Evolutionary conservation across 2,113 vertebrate genomes (phyloP), one percentile per base, ranked within the genome.

Genomic region (Periophthalmodon schlosseri): DNA sequence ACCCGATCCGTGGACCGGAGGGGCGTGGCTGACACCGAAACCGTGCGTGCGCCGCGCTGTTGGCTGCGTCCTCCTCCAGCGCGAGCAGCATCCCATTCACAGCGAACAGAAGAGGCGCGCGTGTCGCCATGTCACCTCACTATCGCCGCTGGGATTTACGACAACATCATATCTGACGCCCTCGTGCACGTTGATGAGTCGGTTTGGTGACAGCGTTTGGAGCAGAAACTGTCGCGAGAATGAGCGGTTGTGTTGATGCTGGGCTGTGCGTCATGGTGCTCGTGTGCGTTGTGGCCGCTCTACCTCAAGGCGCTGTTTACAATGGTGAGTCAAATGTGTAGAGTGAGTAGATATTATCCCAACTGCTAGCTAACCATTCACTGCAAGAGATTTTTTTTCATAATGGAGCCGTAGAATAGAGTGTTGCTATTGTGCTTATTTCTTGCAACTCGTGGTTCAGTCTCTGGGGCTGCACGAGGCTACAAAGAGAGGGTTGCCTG

Each of bases 281-380:
- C 49, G 71, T 88, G 24, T 64, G 77, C 54, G 76, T 39, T 6
- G 57, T 50, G 39, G 67, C 77, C 70, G 67, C 80, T 56, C 70
- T 21, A 1, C 79, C 78, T 72, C 80, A 70, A 72, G 79, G 64
- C 54, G 78, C n/a, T 67, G 77, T 78, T 73, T 66, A 69, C 85
- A 24, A 69, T 36, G 91, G 91, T 91, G 86, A 92, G 90, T 84
- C 6, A 24, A 54, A 75, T 23, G 12, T 2, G 3, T 20, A 13
- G 2, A 65, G 15, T 20, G 28, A n/a, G n/a, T n/a, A n/a, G n/a
- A n/a, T n/a, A n/a, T 11, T 21, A 1, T 18, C 4, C 0, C 2
- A 13, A 21, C 13, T 57, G 1, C 14, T 33, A 4, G 14, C 39
- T 44, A 8, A 44, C 10, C 39, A 5, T 0, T 44, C 20, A 65